These are phyloP conservation scores for Phacellophora camtschatica DNA, from an alignment of 30 jellyfish, hydroid and myxozoan species.

Conservation along the genomic window DNA sequence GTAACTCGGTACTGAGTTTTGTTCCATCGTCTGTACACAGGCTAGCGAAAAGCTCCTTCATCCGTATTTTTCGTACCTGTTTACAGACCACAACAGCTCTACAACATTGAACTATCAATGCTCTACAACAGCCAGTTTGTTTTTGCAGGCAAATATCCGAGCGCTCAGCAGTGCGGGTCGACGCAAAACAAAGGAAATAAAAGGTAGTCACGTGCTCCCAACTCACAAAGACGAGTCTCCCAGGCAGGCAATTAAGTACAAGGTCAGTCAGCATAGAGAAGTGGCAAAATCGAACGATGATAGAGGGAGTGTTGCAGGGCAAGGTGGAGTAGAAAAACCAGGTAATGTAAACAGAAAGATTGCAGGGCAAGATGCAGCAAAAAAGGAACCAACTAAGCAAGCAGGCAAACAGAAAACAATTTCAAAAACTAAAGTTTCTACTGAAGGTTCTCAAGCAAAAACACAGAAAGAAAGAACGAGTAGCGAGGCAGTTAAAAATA, in stretches of 20 bases:
- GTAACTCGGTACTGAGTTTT: no score
- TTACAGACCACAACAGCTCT: no score
- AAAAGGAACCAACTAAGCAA: not conserved
- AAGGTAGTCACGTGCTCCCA: conserved; percentile 44
- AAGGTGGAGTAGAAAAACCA: no score
- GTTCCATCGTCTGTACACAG: no score
- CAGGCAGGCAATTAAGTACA: conserved; percentile 10
- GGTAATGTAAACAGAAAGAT: no score
- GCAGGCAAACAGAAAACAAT: not conserved
- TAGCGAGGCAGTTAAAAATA: not conserved
- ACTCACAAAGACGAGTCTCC: conserved; percentile 58
- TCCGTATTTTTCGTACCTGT: no score
- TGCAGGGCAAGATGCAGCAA: not conserved
- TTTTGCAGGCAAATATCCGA: conserved; percentile 39
- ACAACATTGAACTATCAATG: no score
- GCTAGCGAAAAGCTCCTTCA: no score
- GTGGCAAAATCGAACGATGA: not conserved
- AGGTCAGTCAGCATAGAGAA: conserved; percentile 13
- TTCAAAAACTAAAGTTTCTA: not conserved
- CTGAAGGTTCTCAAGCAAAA: not conserved
- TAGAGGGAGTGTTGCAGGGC: not conserved
- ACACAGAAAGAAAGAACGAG: not conserved
- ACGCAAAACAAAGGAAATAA: conserved; percentile 65
- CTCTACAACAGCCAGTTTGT: not conserved
- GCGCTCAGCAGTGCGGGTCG: conserved; percentile 81